Evolutionary conservation across 2,888 invertebrate species (phyloP).

Genomic region (Trissolcus brochymenae): DNA sequence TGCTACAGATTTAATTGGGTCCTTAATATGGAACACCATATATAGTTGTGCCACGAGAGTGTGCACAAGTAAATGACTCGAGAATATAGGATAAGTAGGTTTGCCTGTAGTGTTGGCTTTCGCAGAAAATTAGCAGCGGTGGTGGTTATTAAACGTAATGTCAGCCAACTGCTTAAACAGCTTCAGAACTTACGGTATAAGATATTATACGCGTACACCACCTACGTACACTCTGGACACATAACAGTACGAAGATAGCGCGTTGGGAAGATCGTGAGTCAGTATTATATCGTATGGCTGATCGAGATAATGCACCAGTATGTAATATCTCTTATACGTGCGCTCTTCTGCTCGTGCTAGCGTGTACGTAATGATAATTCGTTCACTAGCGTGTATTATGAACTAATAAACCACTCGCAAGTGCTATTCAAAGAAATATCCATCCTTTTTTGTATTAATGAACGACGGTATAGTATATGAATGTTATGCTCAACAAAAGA

Average conservation of each 20-base stretch:
- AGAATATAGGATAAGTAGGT: slow-evolving; percentile 13
- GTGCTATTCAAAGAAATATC: slow-evolving; percentile 16
- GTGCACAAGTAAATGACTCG: slow-evolving; percentile 9
- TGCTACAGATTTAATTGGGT: neutral
- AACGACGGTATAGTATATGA: neutral
- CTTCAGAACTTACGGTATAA: slow-evolving; percentile 55
- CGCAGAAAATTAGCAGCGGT: slow-evolving; percentile 42
- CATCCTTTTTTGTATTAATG: neutral
- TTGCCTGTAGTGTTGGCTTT: slow-evolving; percentile 29
- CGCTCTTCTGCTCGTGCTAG: slow-evolving; percentile 24
- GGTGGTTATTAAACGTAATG: slow-evolving; percentile 43
- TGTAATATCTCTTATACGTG: slow-evolving; percentile 53
- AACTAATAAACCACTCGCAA: slow-evolving; percentile 33
- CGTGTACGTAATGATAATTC: slow-evolving; percentile 52
- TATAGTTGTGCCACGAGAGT: neutral
- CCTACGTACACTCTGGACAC: slow-evolving; percentile 50
- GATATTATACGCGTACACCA: slow-evolving; percentile 41
- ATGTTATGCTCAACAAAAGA: neutral
- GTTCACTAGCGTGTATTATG: slow-evolving; percentile 42
- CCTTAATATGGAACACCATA: neutral
- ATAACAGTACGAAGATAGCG: slow-evolving; percentile 50
- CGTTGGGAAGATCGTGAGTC: slow-evolving; percentile 50
- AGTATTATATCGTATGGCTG: slow-evolving; percentile 47
- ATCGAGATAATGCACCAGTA: slow-evolving; percentile 52
- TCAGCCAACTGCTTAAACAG: slow-evolving; percentile 48